phyloP scores from a whole-genome alignment of 2,113 vertebrate genomes.

The Coptodon bakossiorum region DNA sequence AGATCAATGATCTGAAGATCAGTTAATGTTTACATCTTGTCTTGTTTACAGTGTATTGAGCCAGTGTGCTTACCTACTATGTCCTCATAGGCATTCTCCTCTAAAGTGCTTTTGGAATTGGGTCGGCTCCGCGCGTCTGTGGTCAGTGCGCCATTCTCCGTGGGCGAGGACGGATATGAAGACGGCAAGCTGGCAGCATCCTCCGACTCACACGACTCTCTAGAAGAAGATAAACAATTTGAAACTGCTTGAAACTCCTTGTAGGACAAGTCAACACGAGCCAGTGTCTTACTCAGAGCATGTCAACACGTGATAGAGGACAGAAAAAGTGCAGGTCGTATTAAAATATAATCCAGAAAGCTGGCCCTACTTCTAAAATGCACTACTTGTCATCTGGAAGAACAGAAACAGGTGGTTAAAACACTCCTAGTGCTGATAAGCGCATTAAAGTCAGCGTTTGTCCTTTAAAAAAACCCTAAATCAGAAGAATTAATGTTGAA shows the following conservation, averaged over 20 bases:
- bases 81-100: conserved; percentile 98
- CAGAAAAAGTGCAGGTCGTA: conserved; percentile 1
- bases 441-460: not conserved
- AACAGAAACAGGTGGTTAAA: conserved; percentile 24
- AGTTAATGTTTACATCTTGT: not conserved
- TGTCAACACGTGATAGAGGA: not conserved
- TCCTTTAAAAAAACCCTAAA: not conserved
- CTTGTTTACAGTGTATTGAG: not conserved
- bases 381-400: not conserved
- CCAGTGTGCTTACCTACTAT: conserved; percentile 86
- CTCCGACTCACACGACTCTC: conserved; percentile 92
- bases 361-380: not conserved
- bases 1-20: not conserved
- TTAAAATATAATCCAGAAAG: conserved; percentile 10
- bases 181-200: conserved; percentile 84
- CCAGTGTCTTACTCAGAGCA: not conserved
- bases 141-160: conserved; percentile 84
- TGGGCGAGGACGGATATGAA: conserved; percentile 83
- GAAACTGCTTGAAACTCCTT: not conserved
- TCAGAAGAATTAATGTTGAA: not conserved
- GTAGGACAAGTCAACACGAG: not conserved
- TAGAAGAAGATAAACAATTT: conserved; percentile 51
- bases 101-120: conserved; percentile 93
- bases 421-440: not conserved
- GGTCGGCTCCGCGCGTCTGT: conserved; percentile 77